Evolutionary conservation across 2,113 vertebrate species (phyloP).

Genomic region (Tachysurus fulvidraco): DNA sequence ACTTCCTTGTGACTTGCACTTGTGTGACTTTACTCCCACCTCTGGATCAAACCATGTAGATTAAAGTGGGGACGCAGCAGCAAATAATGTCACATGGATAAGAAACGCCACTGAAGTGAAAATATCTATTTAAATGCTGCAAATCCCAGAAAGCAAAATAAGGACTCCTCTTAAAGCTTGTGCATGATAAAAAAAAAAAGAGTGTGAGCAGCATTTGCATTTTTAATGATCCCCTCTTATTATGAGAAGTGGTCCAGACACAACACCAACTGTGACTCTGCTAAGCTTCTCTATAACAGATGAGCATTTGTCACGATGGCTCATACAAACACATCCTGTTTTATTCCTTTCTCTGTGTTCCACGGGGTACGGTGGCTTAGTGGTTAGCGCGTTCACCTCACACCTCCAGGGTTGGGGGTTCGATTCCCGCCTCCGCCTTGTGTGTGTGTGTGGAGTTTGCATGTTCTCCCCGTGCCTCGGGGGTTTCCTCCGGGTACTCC

Average conservation of each 20-base stretch:
- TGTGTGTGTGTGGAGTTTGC: too few relatives aligned
- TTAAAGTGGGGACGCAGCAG: neutral
- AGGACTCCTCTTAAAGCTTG: neutral
- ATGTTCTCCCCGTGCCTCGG: too few relatives aligned
- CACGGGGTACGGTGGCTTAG: neutral
- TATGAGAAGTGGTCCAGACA: neutral
- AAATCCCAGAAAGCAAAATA: neutral
- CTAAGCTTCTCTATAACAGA: neutral
- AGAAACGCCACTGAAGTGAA: neutral
- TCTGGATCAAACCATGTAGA: neutral
- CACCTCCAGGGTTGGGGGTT: too few relatives aligned
- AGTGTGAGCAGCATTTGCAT: constrained; percentile 10
- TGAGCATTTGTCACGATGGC: neutral
- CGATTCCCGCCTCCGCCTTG: too few relatives aligned
- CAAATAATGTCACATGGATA: neutral
- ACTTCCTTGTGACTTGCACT: too few relatives aligned
- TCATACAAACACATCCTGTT: neutral
- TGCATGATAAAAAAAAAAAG: constrained; percentile 1
- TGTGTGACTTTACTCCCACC: too few relatives aligned
- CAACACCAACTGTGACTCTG: neutral
- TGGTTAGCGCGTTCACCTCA: too few relatives aligned
- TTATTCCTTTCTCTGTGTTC: neutral
- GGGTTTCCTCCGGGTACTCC: neutral
- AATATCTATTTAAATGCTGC: neutral
- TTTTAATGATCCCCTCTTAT: constrained; percentile 17